Evolutionary conservation across 1,140 invertebrate genomes (phyloP).

Genomic region (Archegozetes longisetosus): DNA sequence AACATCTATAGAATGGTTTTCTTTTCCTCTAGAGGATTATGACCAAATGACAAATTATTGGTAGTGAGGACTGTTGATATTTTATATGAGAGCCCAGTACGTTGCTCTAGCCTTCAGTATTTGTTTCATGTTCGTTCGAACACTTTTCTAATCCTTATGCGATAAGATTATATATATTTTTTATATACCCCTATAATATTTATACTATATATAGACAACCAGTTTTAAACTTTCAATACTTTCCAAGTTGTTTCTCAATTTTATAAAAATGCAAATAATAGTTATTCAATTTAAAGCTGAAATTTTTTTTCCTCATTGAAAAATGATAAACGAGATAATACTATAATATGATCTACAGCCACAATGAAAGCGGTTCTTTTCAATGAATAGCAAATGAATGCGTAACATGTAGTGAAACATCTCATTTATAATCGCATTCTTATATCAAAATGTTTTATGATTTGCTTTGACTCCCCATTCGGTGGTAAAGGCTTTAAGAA

Average conservation of each 20-base stretch:
- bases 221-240: no score
- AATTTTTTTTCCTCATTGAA: background rate
- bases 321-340: background rate
- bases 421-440: background rate
- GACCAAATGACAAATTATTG: background rate
- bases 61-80: background rate
- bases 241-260: no score
- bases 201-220: background rate
- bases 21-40: background rate
- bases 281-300: background rate
- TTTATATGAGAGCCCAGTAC: background rate
- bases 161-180: background rate
- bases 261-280: background rate
- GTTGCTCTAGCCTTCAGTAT: background rate
- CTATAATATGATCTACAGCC: background rate
- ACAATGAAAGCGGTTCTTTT: background rate
- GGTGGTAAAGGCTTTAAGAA: background rate
- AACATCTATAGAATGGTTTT: background rate
- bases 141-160: background rate
- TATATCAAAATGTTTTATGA: background rate
- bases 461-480: background rate
- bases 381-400: background rate
- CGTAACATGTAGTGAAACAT: background rate
- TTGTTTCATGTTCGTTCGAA: background rate
- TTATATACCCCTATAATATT: background rate